phyloP scores from a whole-genome alignment of 2,888 invertebrate species.

The Aspidiotus destructor region DNA sequence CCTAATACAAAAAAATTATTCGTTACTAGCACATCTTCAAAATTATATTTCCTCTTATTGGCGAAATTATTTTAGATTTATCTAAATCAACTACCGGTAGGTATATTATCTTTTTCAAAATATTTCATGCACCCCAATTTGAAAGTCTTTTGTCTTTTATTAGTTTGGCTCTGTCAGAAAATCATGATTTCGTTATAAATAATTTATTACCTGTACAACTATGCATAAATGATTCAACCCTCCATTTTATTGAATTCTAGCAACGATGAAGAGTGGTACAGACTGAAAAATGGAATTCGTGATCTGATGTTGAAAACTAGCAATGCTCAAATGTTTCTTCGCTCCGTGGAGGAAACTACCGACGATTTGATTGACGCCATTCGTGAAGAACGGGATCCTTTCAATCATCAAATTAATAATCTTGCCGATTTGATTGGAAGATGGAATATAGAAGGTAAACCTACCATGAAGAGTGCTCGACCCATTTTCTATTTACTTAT shows the following conservation, averaged over 20 bases:
- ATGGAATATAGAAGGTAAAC: constrained; percentile 22
- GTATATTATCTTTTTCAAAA: not conserved
- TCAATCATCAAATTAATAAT: constrained; percentile 11
- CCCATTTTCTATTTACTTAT: too few relatives aligned
- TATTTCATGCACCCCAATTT: too few relatives aligned
- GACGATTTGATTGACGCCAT: constrained; percentile 43
- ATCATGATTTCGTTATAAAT: too few relatives aligned
- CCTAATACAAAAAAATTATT: too few relatives aligned
- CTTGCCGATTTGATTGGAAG: constrained; percentile 16
- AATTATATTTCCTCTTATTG: too few relatives aligned
- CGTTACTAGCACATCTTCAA: too few relatives aligned
- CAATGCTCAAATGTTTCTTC: constrained; percentile 45
- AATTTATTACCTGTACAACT: too few relatives aligned
- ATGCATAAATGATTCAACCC: too few relatives aligned
- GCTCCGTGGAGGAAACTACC: constrained; percentile 43
- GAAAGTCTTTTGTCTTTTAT: too few relatives aligned
- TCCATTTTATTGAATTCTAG: constrained; percentile 35
- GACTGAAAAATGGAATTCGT: constrained; percentile 45
- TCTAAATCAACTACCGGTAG: too few relatives aligned
- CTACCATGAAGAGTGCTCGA: too few relatives aligned
- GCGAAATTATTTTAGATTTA: not conserved
- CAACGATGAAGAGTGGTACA: constrained; percentile 50
- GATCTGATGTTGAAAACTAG: constrained; percentile 48
- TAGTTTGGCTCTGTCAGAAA: too few relatives aligned
- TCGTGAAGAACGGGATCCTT: constrained; percentile 35